These are phyloP conservation scores for Hypotaenidia okinawae DNA, from an alignment of 2,797 vertebrate species.

Conservation along the genomic window DNA sequence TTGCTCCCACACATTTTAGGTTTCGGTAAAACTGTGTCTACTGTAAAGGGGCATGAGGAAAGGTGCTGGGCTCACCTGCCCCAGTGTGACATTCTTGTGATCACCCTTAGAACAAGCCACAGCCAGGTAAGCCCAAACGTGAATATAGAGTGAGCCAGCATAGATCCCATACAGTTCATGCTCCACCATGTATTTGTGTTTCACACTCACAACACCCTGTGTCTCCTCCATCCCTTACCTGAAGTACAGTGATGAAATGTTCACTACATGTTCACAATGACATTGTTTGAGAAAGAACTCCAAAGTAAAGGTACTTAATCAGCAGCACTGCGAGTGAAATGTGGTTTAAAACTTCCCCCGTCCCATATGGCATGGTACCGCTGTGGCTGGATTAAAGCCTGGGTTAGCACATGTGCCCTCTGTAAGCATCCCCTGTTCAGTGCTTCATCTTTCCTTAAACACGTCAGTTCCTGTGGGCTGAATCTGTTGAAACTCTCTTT, in stretches of 20 bases:
- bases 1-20: background rate
- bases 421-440: background rate
- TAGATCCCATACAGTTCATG: background rate
- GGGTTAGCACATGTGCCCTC: background rate
- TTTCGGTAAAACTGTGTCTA: background rate
- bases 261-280: background rate
- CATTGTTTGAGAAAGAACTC: background rate
- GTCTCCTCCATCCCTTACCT: background rate
- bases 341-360: background rate
- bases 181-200: background rate
- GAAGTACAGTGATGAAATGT: background rate
- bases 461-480: background rate
- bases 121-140: background rate
- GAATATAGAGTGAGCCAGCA: background rate
- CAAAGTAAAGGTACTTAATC: background rate
- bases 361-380: background rate
- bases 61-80: background rate
- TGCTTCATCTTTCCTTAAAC: background rate
- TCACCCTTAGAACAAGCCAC: background rate
- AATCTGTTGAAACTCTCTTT: background rate
- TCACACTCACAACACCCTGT: background rate
- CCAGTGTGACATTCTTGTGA: background rate
- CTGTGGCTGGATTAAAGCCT: background rate
- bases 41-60: background rate
- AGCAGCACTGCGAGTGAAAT: background rate